Percentiles rank a stretch among this genome's conserved stretches.
Evolutionary conservation across 2,797 vertebrate species (phyloP).

Genomic region (Manis crassicaudata): DNA sequence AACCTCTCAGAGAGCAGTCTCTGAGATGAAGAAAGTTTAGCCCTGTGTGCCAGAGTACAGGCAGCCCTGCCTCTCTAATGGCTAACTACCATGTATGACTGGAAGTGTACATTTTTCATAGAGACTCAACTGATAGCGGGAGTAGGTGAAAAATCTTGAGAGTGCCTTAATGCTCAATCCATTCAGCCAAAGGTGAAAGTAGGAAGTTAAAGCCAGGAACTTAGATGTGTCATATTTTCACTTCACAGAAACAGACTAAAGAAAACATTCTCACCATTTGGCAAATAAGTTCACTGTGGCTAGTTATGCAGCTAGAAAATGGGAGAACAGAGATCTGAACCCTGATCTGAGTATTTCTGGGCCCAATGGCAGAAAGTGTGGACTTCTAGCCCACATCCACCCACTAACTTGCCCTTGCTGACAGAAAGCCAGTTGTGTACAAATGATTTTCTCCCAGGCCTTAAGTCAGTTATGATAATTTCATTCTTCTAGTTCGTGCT

Average conservation of each 20-base stretch:
- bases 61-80: not conserved
- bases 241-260: not conserved
- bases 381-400: not conserved
- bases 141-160: not conserved
- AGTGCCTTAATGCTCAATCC: not conserved
- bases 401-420: not conserved
- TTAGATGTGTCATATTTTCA: not conserved
- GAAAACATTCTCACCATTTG: not conserved
- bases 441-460: not conserved
- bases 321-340: not conserved
- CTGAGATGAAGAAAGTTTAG: not conserved
- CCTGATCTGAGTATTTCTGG: not conserved
- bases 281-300: not conserved
- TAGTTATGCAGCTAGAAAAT: not conserved
- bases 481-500: not conserved
- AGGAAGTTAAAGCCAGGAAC: not conserved
- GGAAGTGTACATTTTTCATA: not conserved
- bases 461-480: not conserved
- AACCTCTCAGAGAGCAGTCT: not conserved
- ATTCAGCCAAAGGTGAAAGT: not conserved
- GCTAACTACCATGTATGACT: not conserved
- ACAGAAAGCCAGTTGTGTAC: not conserved
- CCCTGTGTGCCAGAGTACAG: not conserved
- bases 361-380: not conserved
- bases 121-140: not conserved